Percentiles rank a stretch among this genome's conserved stretches.
These are phyloP conservation scores for Melanocharis versteri DNA, from an alignment of 2,113 vertebrate genomes.

Conservation along the genomic window DNA sequence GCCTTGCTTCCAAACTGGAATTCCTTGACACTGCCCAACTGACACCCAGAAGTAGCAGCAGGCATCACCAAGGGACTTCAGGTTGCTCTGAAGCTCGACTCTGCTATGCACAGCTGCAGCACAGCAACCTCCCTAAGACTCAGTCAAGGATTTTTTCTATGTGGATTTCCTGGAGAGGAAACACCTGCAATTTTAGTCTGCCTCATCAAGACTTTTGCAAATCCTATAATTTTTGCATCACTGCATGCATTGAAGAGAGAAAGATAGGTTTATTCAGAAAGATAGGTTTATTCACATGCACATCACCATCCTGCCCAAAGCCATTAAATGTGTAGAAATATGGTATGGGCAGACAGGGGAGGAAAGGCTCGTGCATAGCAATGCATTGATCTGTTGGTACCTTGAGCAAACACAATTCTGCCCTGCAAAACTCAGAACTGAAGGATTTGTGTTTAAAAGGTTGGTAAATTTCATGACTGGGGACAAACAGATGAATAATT, in stretches of 20 bases:
- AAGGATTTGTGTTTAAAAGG: not conserved
- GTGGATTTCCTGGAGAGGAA: not conserved
- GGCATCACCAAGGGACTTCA: not conserved
- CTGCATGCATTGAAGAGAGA: slow-evolving; percentile 32
- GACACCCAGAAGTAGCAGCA: not conserved
- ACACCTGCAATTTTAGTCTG: not conserved
- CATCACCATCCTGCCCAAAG: slow-evolving; percentile 24
- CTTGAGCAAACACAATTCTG: slow-evolving; percentile 47
- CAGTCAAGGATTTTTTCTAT: not conserved
- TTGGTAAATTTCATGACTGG: not conserved
- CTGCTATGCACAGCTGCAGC: not conserved
- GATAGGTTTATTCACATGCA: slow-evolving; percentile 59
- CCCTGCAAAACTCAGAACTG: not conserved
- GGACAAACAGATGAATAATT: not conserved
- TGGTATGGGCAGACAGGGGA: not conserved
- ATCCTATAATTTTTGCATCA: not conserved
- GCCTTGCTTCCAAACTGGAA: not conserved
- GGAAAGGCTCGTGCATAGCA: slow-evolving; percentile 31
- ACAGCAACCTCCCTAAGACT: not conserved
- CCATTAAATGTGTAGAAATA: not conserved
- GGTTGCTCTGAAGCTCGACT: not conserved
- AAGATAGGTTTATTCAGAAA: too few relatives aligned
- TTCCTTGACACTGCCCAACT: not conserved
- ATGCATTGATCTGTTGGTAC: not conserved
- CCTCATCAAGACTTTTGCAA: slow-evolving; percentile 37